A percentile compares a stretch with the other conserved stretches of the same genome.
Evolutionary conservation across 2,797 vertebrate genomes (phyloP).

Genomic region (Cottoperca gobio): DNA sequence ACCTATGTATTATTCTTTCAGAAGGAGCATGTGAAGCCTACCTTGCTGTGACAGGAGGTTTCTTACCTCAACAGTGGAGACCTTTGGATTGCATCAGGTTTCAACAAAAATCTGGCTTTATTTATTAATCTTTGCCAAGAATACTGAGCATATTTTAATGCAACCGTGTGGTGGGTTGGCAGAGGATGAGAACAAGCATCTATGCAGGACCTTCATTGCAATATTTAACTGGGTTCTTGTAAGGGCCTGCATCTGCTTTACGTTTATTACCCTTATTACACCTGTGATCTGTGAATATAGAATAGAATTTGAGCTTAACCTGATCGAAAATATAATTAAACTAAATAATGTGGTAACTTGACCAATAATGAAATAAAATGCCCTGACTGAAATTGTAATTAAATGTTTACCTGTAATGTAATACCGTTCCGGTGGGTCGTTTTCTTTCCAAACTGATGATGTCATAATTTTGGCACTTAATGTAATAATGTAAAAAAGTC

Average conservation of each 20-base stretch:
- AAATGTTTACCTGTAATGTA: too few species aligned
- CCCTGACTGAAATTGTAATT: too few species aligned
- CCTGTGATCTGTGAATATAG: slow-evolving; percentile 43
- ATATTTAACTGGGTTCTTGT: slow-evolving; percentile 35
- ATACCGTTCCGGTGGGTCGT: too few species aligned
- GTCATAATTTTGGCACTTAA: too few species aligned
- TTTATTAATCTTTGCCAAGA: slow-evolving; percentile 60
- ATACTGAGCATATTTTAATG: slow-evolving; percentile 36
- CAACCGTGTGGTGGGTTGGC: slow-evolving; percentile 54
- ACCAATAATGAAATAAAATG: too few species aligned
- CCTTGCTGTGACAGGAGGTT: slow-evolving; percentile 58
- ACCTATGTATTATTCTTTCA: slow-evolving; percentile 63
- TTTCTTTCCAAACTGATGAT: too few species aligned
- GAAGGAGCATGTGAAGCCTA: slow-evolving; percentile 40
- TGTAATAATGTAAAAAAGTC: too few species aligned
- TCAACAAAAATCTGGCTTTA: slow-evolving; percentile 51
- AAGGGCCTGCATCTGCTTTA: slow-evolving; percentile 39
- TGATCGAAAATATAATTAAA: too few species aligned
- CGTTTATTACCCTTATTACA: slow-evolving; percentile 59
- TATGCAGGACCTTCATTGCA: slow-evolving; percentile 50
- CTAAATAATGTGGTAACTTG: too few species aligned
- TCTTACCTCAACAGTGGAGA: slow-evolving; percentile 54
- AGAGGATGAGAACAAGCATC: slow-evolving; percentile 50
- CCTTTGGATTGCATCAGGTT: slow-evolving; percentile 53
- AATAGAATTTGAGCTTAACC: too few species aligned